phyloP scores from a whole-genome alignment of 1,140 invertebrate genomes.

The Eumaeus atala region DNA sequence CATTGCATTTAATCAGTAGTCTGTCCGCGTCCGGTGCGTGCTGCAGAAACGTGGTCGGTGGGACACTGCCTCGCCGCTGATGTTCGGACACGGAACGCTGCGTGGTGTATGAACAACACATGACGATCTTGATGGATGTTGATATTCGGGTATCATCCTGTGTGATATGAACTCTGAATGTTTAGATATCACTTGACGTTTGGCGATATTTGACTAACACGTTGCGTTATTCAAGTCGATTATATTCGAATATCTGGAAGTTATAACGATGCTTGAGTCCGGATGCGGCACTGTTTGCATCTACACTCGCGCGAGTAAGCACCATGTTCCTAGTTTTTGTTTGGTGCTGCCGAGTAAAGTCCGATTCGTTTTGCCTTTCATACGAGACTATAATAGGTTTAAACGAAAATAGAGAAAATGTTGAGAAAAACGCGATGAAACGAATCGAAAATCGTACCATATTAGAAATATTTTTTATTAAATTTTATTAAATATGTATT shows the following conservation, averaged over 20 bases:
- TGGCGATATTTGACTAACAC: too few species aligned
- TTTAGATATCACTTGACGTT: too few species aligned
- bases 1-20: conserved; percentile 28
- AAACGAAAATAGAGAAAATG: not conserved
- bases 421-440: not conserved
- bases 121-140: too few species aligned
- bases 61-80: too few species aligned
- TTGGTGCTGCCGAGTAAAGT: conserved; percentile 18
- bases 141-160: too few species aligned
- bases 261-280: too few species aligned
- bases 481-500: too few species aligned
- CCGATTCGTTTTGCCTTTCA: conserved; percentile 13
- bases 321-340: conserved; percentile 24
- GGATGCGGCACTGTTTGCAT: conserved; percentile 8
- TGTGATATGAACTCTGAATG: too few species aligned
- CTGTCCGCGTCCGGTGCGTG: conserved; percentile 6
- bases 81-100: too few species aligned
- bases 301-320: conserved; percentile 2
- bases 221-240: too few species aligned
- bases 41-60: not conserved
- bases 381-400: not conserved
- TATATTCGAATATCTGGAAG: not conserved
- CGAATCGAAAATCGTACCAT: not conserved
- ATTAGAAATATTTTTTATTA: too few species aligned
- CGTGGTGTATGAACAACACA: too few species aligned